Percentiles rank a stretch among this genome's conserved stretches.
Evolutionary conservation across 92 coral and sea anemone species (phyloP).

Genomic region (Paragorgia papillata): DNA sequence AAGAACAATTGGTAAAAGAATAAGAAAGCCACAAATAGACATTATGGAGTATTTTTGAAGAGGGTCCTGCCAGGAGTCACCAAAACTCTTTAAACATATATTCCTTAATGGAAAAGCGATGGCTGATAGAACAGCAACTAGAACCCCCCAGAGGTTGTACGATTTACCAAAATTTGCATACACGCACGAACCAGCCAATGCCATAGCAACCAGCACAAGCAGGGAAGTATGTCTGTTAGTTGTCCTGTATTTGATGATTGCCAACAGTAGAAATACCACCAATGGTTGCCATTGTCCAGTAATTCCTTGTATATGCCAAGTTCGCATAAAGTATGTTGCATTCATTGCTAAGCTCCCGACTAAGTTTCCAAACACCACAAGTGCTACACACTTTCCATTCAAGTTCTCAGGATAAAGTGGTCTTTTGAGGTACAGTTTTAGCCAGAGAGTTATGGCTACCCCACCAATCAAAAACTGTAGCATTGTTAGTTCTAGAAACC

Average conservation of each 20-base stretch:
- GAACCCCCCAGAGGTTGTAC: conserved; percentile 27
- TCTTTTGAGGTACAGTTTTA: conserved; percentile 8
- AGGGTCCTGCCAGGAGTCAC: conserved; percentile 4
- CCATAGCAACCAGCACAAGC: not conserved
- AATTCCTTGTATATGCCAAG: not conserved
- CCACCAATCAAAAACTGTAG: conserved; percentile 35
- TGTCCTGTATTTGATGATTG: not conserved
- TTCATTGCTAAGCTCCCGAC: conserved; percentile 27
- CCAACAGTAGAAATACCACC: not conserved
- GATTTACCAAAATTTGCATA: conserved; percentile 5
- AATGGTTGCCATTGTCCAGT: conserved; percentile 14
- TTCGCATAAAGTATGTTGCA: not conserved
- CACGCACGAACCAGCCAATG: conserved; percentile 30
- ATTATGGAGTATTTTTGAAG: conserved; percentile 24
- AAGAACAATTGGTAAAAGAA: conserved; percentile 23
- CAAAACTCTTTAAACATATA: conserved; percentile 14
- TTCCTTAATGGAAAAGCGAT: conserved; percentile 40
- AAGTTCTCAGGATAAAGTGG: not conserved
- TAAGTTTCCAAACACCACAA: conserved; percentile 20
- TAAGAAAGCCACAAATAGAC: not conserved
- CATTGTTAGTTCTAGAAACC: conserved; percentile 43
- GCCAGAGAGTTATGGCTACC: not conserved
- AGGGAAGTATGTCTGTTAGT: not conserved
- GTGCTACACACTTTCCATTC: not conserved
- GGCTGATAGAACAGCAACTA: conserved; percentile 26